phyloP scores from a whole-genome alignment of 2,888 invertebrate species.

The Xylocampa areola region DNA sequence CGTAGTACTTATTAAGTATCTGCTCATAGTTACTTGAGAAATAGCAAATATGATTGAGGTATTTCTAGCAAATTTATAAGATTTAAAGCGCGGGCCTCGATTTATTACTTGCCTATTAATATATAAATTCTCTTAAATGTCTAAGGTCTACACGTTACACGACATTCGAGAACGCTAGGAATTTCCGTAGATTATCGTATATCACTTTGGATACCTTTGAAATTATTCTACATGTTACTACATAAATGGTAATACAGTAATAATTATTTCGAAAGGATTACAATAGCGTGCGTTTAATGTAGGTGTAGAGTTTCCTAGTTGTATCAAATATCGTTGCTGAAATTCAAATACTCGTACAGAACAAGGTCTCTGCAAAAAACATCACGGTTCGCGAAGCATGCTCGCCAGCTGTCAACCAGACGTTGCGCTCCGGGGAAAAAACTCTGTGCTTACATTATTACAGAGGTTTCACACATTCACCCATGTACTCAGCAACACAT shows the following conservation, averaged over 20 bases:
- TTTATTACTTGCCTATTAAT: slow-evolving; percentile 42
- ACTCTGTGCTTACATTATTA: slow-evolving; percentile 49
- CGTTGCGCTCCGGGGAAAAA: slow-evolving; percentile 52
- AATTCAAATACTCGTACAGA: slow-evolving; percentile 78
- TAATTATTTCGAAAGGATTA: slow-evolving; percentile 37
- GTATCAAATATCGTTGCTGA: slow-evolving; percentile 80
- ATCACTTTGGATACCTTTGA: slow-evolving; percentile 36
- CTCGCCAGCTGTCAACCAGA: slow-evolving; percentile 76
- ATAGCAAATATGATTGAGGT: slow-evolving; percentile 40
- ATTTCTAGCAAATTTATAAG: slow-evolving; percentile 57
- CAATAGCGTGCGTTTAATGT: slow-evolving; percentile 52
- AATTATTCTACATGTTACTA: slow-evolving; percentile 34
- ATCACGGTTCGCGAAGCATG: slow-evolving; percentile 83
- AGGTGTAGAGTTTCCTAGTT: slow-evolving; percentile 70
- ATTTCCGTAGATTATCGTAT: slow-evolving; percentile 40
- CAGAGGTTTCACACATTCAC: slow-evolving; percentile 46
- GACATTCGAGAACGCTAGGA: slow-evolving; percentile 36
- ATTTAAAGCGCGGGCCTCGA: slow-evolving; percentile 43
- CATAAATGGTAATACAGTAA: slow-evolving; percentile 18
- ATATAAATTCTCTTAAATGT: slow-evolving; percentile 49
- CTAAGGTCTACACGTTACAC: slow-evolving; percentile 38
- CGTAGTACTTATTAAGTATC: slow-evolving; percentile 27
- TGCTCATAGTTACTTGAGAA: slow-evolving; percentile 39
- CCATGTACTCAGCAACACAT: slow-evolving; percentile 38
- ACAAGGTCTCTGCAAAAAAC: slow-evolving; percentile 81